These are phyloP conservation scores for Thecophora atra DNA, from an alignment of 2,888 invertebrate genomes.

Conservation along the genomic window DNA sequence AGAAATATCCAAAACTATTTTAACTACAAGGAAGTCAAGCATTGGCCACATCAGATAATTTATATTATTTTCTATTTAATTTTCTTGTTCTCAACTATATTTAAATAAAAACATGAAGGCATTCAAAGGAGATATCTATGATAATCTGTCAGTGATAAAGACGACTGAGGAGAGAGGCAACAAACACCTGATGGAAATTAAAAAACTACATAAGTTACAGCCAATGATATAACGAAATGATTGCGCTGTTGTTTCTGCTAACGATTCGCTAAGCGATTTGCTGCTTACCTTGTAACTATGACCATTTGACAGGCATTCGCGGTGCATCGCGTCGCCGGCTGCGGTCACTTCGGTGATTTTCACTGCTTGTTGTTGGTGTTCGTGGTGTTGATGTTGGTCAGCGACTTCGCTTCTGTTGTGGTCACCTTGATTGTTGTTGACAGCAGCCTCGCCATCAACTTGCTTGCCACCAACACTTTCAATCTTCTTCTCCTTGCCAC, in stretches of 20 bases:
- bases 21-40: too few relatives aligned
- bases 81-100: neutral
- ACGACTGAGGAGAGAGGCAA: too few relatives aligned
- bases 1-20: too few relatives aligned
- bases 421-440: constrained; percentile 21
- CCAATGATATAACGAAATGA: too few relatives aligned
- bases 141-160: too few relatives aligned
- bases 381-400: constrained; percentile 46
- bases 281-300: constrained; percentile 68
- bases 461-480: constrained; percentile 51
- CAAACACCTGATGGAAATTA: too few relatives aligned
- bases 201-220: too few relatives aligned
- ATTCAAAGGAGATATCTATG: neutral
- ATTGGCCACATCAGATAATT: too few relatives aligned
- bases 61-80: too few relatives aligned
- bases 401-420: constrained; percentile 24
- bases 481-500: constrained; percentile 51
- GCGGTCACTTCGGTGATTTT: constrained; percentile 61
- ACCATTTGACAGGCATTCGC: constrained; percentile 66
- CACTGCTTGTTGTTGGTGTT: constrained; percentile 44
- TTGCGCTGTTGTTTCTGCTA: too few relatives aligned
- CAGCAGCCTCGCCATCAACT: neutral
- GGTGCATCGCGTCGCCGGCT: constrained; percentile 54
- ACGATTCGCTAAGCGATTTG: neutral
- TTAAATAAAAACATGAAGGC: too few relatives aligned